Base-by-base conservation (phyloP, 1,140 invertebrate genomes). In the Philaenus spumarius region DNA sequence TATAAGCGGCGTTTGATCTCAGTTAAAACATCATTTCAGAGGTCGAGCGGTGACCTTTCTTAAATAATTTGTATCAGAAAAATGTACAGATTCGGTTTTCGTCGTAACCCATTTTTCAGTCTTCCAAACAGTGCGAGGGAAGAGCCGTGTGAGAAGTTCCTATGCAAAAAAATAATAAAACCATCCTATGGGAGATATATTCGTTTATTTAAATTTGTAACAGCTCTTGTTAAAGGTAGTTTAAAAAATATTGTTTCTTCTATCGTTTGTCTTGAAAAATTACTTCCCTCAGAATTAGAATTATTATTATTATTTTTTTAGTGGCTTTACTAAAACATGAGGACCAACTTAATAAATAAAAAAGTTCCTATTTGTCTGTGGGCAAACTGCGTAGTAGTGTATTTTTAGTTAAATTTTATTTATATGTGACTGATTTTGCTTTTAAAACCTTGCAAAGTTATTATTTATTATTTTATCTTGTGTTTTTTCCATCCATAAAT, bases 341-440 rank as follows among this genome's bases (percentile, higher is more conserved):
- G 50, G 50, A 53, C 50, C 50, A 53, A 53, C 50, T 53, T 53
- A 37, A 53, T 53, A 53, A 39, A 39, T 4, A 30, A 30, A 53
- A 53, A 53, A 53, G 50, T 53, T 53, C 50, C 50, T 53, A 53
- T 53, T 53, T 53, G 50, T 53, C 50, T 53, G 20, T n/a, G 15
- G 50, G 20, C 50, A 53, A 53, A 53, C 50, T 30, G 30, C 20
- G 50, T 53, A 53, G 50, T 39, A 17, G 6, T 51, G 19, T 51
- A 26, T 53, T 19, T 50, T 50, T 53, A 53, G 50, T 53, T 53
- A 20, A 39, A 39, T 23, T 47, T 53, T 39, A 37, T 53, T 39
- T 53, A 37, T 53, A 14, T 53, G 20, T 20, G 50, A 53, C 50
- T 53, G 50, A 53, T 53, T 53, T 39, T 53, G 15, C 11, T 17